phyloP scores from a whole-genome alignment of 2,113 vertebrate species.

The Melanostigma gelatinosum region DNA sequence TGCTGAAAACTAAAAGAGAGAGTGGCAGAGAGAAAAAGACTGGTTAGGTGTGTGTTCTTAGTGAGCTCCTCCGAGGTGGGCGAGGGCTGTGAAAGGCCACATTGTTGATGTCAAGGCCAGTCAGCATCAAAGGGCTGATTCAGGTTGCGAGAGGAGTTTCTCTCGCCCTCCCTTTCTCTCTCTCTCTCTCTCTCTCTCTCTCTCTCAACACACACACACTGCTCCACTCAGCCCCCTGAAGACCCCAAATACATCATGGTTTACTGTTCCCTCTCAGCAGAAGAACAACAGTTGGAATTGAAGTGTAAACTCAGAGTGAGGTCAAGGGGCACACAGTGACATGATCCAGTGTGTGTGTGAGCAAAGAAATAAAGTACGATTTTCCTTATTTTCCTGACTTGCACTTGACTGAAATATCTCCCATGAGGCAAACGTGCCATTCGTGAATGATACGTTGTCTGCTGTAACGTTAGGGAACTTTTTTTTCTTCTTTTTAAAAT shows the following conservation, averaged over 20 bases:
- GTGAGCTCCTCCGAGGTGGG: conserved; percentile 74
- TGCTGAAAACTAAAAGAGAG: conserved; percentile 64
- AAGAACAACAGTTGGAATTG: conserved; percentile 78
- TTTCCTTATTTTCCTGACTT: conserved; percentile 24
- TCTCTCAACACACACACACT: conserved; percentile 18
- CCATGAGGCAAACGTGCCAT: conserved; percentile 11
- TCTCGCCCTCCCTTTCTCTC: conserved; percentile 20
- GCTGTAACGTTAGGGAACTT: neutral
- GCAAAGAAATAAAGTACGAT: conserved; percentile 26
- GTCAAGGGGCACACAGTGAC: conserved; percentile 54
- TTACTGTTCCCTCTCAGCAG: conserved; percentile 66
- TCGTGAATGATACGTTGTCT: conserved; percentile 25
- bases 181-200: conserved; percentile 3
- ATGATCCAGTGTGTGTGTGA: conserved; percentile 38
- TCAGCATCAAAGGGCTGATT: conserved; percentile 84
- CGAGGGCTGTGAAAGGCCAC: conserved; percentile 84
- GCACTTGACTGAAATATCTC: conserved; percentile 34
- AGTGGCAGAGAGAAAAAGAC: conserved; percentile 38
- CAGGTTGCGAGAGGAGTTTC: conserved; percentile 73
- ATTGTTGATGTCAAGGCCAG: conserved; percentile 81
- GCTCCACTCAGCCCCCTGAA: conserved; percentile 42
- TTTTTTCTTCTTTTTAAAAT: neutral
- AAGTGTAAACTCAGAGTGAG: conserved; percentile 63
- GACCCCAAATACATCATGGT: conserved; percentile 63
- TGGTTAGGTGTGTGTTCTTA: conserved; percentile 59